phyloP scores from a whole-genome alignment of 35 echinoderm and acorn worm genomes.

The Patiria miniata region DNA sequence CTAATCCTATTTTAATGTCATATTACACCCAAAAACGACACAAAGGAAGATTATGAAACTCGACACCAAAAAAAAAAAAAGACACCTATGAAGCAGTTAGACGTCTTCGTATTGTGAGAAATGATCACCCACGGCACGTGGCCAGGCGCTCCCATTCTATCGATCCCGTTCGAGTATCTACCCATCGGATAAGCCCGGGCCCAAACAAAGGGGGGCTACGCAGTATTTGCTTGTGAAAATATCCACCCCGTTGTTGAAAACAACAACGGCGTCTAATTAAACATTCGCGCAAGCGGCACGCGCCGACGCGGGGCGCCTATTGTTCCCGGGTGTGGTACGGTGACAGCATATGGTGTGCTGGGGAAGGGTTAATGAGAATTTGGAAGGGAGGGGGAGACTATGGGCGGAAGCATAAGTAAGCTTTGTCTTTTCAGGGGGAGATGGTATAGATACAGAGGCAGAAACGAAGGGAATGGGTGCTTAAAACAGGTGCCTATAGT shows the following conservation, averaged over 20 bases:
- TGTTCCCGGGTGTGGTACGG: not conserved
- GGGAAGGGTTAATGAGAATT: not conserved
- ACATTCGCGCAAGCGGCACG: not conserved
- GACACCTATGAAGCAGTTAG: too few relatives aligned
- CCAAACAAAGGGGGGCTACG: conserved; percentile 5
- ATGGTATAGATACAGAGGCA: not conserved
- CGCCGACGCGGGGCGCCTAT: not conserved
- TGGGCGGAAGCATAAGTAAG: not conserved
- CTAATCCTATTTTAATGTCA: too few relatives aligned
- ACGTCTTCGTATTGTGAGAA: too few relatives aligned
- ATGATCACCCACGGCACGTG: too few relatives aligned
- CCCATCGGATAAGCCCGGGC: not conserved
- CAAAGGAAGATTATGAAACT: too few relatives aligned
- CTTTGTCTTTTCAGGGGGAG: not conserved
- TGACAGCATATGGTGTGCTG: conserved; percentile 9
- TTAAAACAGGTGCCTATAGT: not conserved
- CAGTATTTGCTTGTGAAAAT: not conserved
- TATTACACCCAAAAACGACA: too few relatives aligned
- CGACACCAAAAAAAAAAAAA: too few relatives aligned
- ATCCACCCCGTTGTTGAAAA: not conserved
- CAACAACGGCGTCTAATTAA: conserved; percentile 5
- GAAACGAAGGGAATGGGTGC: not conserved
- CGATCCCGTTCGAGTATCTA: too few relatives aligned
- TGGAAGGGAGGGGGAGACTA: not conserved
- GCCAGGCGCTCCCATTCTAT: too few relatives aligned